Evolutionary conservation across 2,888 invertebrate genomes (phyloP).

Genomic region (Griposia aprilina): DNA sequence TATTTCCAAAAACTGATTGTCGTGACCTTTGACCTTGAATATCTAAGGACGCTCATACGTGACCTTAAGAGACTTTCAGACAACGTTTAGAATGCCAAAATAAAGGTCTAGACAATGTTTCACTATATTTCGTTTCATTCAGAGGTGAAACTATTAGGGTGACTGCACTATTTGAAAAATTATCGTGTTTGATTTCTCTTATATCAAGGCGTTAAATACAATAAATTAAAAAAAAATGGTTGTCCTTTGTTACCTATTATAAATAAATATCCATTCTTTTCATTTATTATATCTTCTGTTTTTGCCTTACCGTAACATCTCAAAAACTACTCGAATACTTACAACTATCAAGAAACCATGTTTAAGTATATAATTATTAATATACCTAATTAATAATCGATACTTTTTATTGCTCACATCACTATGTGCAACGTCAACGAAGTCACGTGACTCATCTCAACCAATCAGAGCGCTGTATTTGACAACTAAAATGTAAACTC

Average conservation of each 20-base stretch:
- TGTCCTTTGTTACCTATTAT: too few species aligned
- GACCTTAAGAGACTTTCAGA: too few species aligned
- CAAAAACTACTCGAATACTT: neutral
- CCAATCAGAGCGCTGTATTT: constrained; percentile 74
- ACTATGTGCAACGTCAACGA: constrained; percentile 78
- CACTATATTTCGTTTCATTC: too few species aligned
- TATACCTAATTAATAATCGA: constrained; percentile 50
- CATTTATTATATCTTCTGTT: neutral
- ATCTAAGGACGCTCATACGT: too few species aligned
- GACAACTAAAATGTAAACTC: constrained; percentile 79
- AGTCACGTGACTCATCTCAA: constrained; percentile 77
- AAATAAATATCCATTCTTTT: neutral
- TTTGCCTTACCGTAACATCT: neutral
- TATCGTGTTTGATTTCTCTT: neutral
- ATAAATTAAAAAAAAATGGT: too few species aligned
- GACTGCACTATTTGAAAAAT: neutral
- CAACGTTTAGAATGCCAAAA: too few species aligned
- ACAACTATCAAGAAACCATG: neutral
- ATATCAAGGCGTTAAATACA: neutral
- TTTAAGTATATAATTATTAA: neutral
- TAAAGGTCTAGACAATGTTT: too few species aligned
- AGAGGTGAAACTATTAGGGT: too few species aligned
- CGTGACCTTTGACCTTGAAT: too few species aligned
- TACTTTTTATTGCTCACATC: constrained; percentile 57
- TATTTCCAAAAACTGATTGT: too few species aligned